These are phyloP conservation scores for Melieria omissa DNA, from an alignment of 2,888 invertebrate genomes.

Conservation along the genomic window DNA sequence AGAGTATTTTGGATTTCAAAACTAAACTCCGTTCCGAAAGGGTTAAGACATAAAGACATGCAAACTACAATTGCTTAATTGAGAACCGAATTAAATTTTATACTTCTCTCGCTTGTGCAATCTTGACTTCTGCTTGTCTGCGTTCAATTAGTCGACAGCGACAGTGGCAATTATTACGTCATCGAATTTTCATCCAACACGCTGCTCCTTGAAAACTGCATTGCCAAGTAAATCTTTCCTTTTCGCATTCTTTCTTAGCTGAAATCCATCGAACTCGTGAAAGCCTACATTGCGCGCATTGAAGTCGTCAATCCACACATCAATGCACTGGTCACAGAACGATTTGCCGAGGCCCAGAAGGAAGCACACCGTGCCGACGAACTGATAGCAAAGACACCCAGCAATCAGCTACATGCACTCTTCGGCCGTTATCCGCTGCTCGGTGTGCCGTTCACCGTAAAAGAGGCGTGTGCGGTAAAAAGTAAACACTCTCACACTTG, in stretches of 20 bases:
- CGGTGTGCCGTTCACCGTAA: slow-evolving; percentile 85
- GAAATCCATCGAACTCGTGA: slow-evolving; percentile 71
- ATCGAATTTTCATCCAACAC: too few species aligned
- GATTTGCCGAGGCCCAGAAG: slow-evolving; percentile 73
- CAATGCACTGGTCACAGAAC: slow-evolving; percentile 77
- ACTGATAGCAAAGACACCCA: slow-evolving; percentile 49
- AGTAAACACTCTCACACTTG: slow-evolving; percentile 67
- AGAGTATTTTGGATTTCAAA: too few species aligned
- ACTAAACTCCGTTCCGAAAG: too few species aligned
- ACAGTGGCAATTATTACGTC: too few species aligned
- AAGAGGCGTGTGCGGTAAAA: slow-evolving; percentile 80
- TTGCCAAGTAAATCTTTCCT: too few species aligned
- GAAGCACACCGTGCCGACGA: slow-evolving; percentile 74
- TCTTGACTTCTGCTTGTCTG: neutral
- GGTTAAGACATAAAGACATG: too few species aligned
- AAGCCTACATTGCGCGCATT: slow-evolving; percentile 74
- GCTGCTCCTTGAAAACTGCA: too few species aligned
- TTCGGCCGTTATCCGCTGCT: slow-evolving; percentile 73
- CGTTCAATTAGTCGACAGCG: too few species aligned
- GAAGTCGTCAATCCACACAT: slow-evolving; percentile 74
- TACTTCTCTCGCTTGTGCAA: too few species aligned
- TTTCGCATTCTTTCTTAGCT: slow-evolving; percentile 66
- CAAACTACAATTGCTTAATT: neutral
- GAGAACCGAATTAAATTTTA: neutral
- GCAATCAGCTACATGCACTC: slow-evolving; percentile 44